Base-by-base conservation (phyloP, 2,888 invertebrate species). In the Onchidella celtica region DNA sequence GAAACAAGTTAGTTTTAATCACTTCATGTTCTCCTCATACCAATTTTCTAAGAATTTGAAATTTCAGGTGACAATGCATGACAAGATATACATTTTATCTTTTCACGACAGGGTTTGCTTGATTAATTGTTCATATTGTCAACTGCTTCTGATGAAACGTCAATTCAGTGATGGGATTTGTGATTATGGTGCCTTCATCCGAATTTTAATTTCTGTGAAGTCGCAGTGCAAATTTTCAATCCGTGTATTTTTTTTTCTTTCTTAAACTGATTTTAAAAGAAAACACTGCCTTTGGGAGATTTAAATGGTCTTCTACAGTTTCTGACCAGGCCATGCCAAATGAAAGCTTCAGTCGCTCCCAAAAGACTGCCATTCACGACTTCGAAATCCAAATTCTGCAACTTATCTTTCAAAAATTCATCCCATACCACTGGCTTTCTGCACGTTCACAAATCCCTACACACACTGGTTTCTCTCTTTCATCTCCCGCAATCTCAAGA, bases 281-380 rank as follows among this genome's bases (percentile, higher is more conserved):
- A 27, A 4, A 17, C 34, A 40, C 40, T 70, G 47, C 29, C 55
- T 70, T 47, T 70, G 47, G 40, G 47, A 47, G 70, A 32, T 36
- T 76, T 76, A 76, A 76, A 76, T 76, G 76, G 76, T 55, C 76
- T 76, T 76, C 76, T 47, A 32, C 14, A 40, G 40, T n/a, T 3
- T 17, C 27, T 4, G 24, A 1, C 1, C 29, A 55, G 59, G 61
- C 27, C 73, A 73, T 73, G 59, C 61, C 61, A 73, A 61, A 6
- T 24, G 24, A 1, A 29, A 47, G 0, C n/a, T 68, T 38, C 55
- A 24, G 38, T 24, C 61, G 36, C 17, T 34, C 21, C 32, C 2
- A 38, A 17, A 57, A 38, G 57, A n/a, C 34, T 59, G 73, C 21
- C 73, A 38, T 34, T 73, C 73, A 34, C 11, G 14, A 73, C 11